Conservation (phyloP, 2,113 vertebrate genomes). For the Rhinichthys klamathensis region DNA sequence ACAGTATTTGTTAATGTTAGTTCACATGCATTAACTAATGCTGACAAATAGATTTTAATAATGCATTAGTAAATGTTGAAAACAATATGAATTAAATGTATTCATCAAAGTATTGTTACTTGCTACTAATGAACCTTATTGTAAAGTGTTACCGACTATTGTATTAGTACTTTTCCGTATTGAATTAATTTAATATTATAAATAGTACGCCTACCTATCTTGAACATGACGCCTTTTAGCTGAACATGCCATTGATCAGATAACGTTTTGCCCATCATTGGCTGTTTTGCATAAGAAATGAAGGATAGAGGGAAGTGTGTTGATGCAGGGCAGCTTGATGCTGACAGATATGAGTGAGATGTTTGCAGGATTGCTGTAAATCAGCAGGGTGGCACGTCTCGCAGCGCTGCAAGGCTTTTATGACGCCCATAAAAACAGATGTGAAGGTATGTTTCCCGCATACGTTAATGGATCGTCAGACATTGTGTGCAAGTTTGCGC, state of each 20-base stretch:
- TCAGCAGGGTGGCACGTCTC: constrained; percentile 74
- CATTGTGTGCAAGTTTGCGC: constrained; percentile 67
- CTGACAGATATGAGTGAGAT: constrained; percentile 21
- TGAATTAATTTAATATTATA: background rate
- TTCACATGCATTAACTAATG: no score
- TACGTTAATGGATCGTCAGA: constrained; percentile 61
- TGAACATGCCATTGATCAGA: background rate
- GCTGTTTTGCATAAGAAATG: background rate
- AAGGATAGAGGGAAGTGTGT: background rate
- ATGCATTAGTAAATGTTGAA: no score
- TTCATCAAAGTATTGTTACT: no score
- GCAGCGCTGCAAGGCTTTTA: constrained; percentile 73
- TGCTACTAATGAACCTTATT: no score
- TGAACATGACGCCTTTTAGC: background rate
- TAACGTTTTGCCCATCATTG: background rate
- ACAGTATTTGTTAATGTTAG: no score
- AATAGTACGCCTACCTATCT: background rate
- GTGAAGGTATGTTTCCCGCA: constrained; percentile 74
- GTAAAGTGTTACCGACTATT: no score
- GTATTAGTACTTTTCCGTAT: background rate
- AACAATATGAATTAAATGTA: no score
- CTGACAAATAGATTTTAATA: no score
- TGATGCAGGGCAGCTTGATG: constrained; percentile 11
- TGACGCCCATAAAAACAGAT: constrained; percentile 75
- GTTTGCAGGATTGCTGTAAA: constrained; percentile 70